Evolutionary conservation across 2,888 invertebrate species (phyloP).

Genomic region (Volucella inanis): DNA sequence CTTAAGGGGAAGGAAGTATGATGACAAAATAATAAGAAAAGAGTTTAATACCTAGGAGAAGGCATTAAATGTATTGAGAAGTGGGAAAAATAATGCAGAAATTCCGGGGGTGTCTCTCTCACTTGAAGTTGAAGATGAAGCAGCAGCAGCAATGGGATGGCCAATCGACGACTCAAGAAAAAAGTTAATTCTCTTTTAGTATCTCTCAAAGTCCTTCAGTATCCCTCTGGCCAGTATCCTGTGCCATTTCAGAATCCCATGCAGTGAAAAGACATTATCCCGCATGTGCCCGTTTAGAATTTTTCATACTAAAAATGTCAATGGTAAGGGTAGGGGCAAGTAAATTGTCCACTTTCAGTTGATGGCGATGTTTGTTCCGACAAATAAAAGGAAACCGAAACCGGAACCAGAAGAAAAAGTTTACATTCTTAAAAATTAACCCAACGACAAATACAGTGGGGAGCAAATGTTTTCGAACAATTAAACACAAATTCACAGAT

Average conservation of each 20-base stretch:
- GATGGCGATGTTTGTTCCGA: slow-evolving; percentile 11
- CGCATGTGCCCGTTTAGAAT: slow-evolving; percentile 13
- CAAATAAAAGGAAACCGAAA: not conserved
- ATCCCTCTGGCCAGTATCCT: not conserved
- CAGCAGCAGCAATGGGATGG: slow-evolving; percentile 18
- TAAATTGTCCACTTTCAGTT: not conserved
- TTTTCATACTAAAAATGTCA: not conserved
- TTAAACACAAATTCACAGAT: no score
- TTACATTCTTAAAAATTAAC: slow-evolving; percentile 12
- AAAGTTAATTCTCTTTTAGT: slow-evolving; percentile 30
- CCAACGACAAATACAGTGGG: slow-evolving; percentile 12
- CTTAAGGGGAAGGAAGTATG: slow-evolving; percentile 16
- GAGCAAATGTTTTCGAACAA: not conserved
- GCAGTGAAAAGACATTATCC: slow-evolving; percentile 38
- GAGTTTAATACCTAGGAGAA: slow-evolving; percentile 67
- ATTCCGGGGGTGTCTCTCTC: slow-evolving; percentile 37
- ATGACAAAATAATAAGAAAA: slow-evolving; percentile 24
- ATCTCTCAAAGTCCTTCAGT: not conserved
- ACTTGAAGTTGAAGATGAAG: slow-evolving; percentile 2
- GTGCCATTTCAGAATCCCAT: not conserved
- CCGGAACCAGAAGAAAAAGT: slow-evolving; percentile 6
- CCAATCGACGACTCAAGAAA: slow-evolving; percentile 44
- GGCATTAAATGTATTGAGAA: slow-evolving; percentile 62
- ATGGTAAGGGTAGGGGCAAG: not conserved
- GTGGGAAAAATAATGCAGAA: slow-evolving; percentile 45